phyloP scores from a whole-genome alignment of 2,888 invertebrate species.

The Rhorus exstirpatorius region DNA sequence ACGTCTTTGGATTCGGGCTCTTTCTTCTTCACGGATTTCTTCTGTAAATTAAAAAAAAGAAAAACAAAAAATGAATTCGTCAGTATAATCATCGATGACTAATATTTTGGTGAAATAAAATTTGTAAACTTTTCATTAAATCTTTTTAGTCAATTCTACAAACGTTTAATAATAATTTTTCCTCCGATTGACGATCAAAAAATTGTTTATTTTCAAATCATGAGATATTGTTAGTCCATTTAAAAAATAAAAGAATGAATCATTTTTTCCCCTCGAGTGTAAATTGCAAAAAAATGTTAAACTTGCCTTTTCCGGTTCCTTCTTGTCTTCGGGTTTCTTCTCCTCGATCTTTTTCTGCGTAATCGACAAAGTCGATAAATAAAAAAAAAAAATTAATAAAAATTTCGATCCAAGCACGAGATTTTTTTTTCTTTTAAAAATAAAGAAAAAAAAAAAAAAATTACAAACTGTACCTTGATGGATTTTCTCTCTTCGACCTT shows the following conservation, averaged over 20 bases:
- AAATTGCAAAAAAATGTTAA: slow-evolving; percentile 29
- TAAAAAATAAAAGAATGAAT: too few species aligned
- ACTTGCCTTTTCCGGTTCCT: slow-evolving; percentile 83
- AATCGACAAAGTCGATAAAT: slow-evolving; percentile 4
- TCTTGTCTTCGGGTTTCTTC: slow-evolving; percentile 72
- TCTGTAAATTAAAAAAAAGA: slow-evolving; percentile 68
- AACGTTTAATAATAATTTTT: too few species aligned
- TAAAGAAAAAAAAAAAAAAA: background rate
- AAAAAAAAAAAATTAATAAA: slow-evolving; percentile 6
- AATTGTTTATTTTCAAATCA: too few species aligned
- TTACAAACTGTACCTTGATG: slow-evolving; percentile 80
- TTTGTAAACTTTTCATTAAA: too few species aligned
- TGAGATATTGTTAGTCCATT: too few species aligned
- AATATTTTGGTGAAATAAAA: too few species aligned
- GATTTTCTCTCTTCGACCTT: slow-evolving; percentile 80
- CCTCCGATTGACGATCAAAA: too few species aligned
- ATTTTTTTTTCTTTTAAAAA: background rate
- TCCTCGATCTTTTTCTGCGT: slow-evolving; percentile 66
- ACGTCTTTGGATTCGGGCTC: slow-evolving; percentile 79
- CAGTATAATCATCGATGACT: too few species aligned
- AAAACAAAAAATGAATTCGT: too few species aligned
- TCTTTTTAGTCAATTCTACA: too few species aligned
- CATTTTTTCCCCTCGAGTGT: background rate
- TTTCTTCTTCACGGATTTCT: slow-evolving; percentile 79
- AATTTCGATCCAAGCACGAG: slow-evolving; percentile 1